Base-by-base conservation (phyloP, 2,797 vertebrate species). In the Huso huso region DNA sequence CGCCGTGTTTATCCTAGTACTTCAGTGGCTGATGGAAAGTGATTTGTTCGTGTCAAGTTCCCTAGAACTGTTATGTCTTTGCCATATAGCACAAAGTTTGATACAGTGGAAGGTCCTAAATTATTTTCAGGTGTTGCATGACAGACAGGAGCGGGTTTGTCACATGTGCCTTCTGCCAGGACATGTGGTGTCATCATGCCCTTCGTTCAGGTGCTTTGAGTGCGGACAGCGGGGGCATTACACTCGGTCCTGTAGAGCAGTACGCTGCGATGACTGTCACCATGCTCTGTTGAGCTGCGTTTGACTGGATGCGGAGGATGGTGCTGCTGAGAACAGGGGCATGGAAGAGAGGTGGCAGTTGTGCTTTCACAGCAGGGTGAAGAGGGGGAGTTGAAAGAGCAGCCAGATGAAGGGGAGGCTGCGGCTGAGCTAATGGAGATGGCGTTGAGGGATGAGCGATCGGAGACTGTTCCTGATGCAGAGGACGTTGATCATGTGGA, bases 101-200 rank as follows among this genome's bases (percentile, higher is more conserved):
- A 65, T 3, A 73, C 71, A 6, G 23, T 10, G 9, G 65, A 61
- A 8, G 71, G 66, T 8, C 5, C 6, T 6, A 37, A 68, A 6
- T 68, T 18, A 58, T 6, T 70, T 68, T 10, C n/a, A 60, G 11
- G 69, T 73, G 0, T n/a, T 70, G 7, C 69, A 73, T 13, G 23
- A 70, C 8, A 37, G 51, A 0, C 66, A 63, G 49, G 8, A 51
- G 9, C 50, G 61, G 10, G 12, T 66, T 6, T 70, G 68, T 15
- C 37, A 51, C 1, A 1, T 67, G 7, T 70, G 71, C 15, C 8
- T 67, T 9, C 37, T 63, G 49, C 49, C 68, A 0, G 69, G 51
- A 0, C 68, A 68, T 37, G 11, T 57, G 0, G n/a, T 68, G 4
- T 13, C 6, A 2, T n/a, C 67, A 1, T 70, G 71, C n/a, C 70